Conservation (phyloP, 2,888 invertebrate species). For the Synergus laeviventris region DNA sequence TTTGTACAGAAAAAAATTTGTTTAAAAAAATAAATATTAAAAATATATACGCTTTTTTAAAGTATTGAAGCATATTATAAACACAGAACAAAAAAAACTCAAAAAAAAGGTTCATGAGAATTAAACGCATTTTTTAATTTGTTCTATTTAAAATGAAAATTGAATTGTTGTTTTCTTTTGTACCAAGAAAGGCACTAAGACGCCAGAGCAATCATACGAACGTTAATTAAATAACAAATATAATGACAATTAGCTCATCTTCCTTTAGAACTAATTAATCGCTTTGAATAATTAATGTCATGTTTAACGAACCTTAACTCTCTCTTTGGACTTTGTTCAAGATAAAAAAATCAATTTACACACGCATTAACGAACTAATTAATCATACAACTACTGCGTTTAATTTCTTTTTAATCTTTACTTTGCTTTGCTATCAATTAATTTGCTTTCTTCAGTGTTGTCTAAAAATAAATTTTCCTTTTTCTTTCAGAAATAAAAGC, state of each 20-base stretch:
- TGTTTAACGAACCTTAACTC: conserved; percentile 39
- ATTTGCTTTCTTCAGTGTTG: background rate
- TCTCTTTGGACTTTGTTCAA: background rate
- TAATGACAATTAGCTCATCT: background rate
- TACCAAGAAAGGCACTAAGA: background rate
- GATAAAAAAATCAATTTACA: conserved; percentile 39
- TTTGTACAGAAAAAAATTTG: too few relatives aligned
- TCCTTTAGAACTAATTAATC: background rate
- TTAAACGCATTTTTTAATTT: background rate
- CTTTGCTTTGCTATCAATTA: conserved; percentile 16
- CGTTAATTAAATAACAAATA: background rate
- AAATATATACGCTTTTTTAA: too few relatives aligned
- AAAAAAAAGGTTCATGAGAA: too few relatives aligned
- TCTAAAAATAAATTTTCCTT: conserved; percentile 62
- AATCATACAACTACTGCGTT: background rate
- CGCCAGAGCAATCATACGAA: background rate
- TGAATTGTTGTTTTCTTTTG: background rate
- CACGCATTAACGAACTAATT: conserved; percentile 5
- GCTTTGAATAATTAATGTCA: background rate
- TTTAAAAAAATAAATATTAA: too few relatives aligned
- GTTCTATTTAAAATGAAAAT: background rate
- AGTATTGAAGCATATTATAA: too few relatives aligned
- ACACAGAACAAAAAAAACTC: too few relatives aligned
- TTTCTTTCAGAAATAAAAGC: conserved; percentile 84
- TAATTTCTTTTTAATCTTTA: background rate